Evolutionary conservation across 2,113 vertebrate genomes (phyloP).

Genomic region (Thinocorus orbignyianus): DNA sequence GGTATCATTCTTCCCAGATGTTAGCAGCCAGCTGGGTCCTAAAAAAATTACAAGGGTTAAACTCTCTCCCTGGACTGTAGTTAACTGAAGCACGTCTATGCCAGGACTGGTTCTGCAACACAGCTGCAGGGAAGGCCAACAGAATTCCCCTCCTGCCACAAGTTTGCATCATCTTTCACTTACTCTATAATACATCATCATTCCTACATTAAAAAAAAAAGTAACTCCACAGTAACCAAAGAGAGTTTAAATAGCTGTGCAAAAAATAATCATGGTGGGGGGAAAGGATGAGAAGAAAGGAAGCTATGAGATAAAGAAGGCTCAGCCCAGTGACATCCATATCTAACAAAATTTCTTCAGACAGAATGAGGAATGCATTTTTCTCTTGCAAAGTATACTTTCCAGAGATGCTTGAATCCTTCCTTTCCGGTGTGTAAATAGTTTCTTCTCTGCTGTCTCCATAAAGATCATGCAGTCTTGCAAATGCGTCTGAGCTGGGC

Average conservation of each 20-base stretch:
- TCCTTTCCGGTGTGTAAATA: not conserved
- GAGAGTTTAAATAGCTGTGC: not conserved
- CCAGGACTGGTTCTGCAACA: not conserved
- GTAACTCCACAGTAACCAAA: not conserved
- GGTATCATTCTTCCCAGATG: not conserved
- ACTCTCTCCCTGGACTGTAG: not conserved
- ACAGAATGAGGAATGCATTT: not conserved
- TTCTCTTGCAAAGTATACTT: not conserved
- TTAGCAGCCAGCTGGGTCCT: not conserved
- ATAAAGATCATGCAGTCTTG: not conserved
- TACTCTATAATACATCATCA: not conserved
- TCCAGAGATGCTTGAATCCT: not conserved
- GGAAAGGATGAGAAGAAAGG: not conserved
- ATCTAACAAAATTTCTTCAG: not conserved
- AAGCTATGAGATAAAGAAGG: not conserved
- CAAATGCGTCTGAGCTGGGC: not conserved
- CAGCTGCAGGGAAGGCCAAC: not conserved
- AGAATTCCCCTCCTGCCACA: not conserved
- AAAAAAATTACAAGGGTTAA: not conserved
- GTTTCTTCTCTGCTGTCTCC: constrained; percentile 3
- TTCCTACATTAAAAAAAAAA: not conserved
- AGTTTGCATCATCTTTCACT: not conserved
- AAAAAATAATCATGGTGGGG: accelerated
- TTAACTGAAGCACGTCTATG: not conserved
- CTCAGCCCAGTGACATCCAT: not conserved